phyloP scores from a whole-genome alignment of 2,113 vertebrate genomes.

The Lates calcarifer region DNA sequence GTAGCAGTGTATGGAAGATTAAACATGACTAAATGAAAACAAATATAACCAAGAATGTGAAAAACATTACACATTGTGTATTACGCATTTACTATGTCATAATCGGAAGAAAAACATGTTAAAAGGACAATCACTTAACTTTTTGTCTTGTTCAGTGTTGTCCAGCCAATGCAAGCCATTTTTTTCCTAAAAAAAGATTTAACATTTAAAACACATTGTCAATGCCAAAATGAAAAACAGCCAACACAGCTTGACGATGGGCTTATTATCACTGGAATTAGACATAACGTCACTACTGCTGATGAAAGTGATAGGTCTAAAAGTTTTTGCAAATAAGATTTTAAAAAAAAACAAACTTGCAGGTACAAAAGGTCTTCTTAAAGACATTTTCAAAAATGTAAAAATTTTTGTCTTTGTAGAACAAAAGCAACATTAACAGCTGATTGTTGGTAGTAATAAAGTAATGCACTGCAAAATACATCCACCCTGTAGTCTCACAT shows the following conservation, averaged over 20 bases:
- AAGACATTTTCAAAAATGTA: neutral
- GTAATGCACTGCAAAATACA: neutral
- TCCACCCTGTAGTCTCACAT: neutral
- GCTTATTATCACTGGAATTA: neutral
- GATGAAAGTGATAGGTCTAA: too few species aligned
- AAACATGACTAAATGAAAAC: constrained; percentile 40
- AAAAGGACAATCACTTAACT: constrained; percentile 6
- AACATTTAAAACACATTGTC: neutral
- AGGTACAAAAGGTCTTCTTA: neutral
- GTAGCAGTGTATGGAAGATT: constrained; percentile 35
- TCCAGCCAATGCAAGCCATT: too few species aligned
- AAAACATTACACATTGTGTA: constrained; percentile 1
- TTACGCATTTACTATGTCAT: neutral
- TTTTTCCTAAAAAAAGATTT: constrained; percentile 1
- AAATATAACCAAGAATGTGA: constrained; percentile 8
- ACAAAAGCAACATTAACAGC: neutral
- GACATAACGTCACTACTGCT: neutral
- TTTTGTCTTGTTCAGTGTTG: neutral
- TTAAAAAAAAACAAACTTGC: neutral
- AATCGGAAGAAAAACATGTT: neutral
- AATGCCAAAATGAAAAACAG: neutral
- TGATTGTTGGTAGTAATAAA: neutral
- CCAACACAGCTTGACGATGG: neutral
- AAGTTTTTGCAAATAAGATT: neutral
- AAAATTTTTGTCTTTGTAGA: neutral